These are phyloP conservation scores for Melieria picta DNA, from an alignment of 2,888 invertebrate species.

Conservation along the genomic window DNA sequence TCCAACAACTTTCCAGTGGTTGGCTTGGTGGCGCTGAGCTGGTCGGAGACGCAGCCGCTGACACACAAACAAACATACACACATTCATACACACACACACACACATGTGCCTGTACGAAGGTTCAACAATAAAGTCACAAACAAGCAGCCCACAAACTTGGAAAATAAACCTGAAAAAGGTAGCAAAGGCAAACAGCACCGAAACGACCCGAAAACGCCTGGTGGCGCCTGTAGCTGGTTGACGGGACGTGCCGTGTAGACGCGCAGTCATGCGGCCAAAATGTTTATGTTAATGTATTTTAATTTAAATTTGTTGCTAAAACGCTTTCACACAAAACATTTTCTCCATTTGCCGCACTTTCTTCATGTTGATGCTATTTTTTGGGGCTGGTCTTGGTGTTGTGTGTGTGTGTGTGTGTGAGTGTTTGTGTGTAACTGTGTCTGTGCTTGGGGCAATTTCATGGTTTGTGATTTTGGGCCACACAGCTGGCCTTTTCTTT, in stretches of 20 bases:
- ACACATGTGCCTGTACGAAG: no score
- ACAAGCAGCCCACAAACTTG: no score
- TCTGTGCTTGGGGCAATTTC: slow-evolving; percentile 13
- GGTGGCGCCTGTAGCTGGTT: no score
- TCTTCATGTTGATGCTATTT: neutral
- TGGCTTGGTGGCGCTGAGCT: no score
- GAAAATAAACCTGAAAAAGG: no score
- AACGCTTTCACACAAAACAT: neutral
- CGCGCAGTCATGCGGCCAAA: neutral
- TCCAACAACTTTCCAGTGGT: no score
- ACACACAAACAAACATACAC: no score
- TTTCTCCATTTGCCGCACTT: neutral
- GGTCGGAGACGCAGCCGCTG: no score
- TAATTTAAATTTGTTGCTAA: slow-evolving; percentile 33
- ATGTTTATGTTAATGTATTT: slow-evolving; percentile 34
- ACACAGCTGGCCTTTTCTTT: slow-evolving; percentile 7
- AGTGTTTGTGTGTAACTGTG: neutral
- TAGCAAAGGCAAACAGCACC: no score
- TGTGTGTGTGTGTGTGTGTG: neutral
- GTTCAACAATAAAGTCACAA: no score
- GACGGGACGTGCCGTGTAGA: neutral
- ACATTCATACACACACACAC: no score
- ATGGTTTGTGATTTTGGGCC: slow-evolving; percentile 22
- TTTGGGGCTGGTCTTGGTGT: neutral
- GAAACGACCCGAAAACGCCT: no score